phyloP scores from a whole-genome alignment of 2,797 vertebrate genomes.

The Aplochiton taeniatus region DNA sequence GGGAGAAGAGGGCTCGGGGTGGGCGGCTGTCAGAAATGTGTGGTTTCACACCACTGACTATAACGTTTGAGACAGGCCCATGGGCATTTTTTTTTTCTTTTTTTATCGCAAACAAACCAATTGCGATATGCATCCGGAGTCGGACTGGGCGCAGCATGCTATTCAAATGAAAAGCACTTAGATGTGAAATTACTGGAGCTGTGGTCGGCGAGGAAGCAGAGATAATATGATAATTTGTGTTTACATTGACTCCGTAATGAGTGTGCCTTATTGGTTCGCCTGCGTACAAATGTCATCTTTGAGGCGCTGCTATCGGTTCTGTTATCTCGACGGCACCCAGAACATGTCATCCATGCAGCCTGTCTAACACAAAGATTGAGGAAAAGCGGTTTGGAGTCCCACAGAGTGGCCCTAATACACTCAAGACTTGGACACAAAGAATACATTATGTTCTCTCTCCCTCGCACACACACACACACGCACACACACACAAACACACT shows the following conservation, averaged over 20 bases:
- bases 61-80: constrained; percentile 23
- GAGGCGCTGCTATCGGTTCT: constrained; percentile 21
- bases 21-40: constrained; percentile 22
- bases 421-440: too few relatives aligned
- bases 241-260: constrained; percentile 25
- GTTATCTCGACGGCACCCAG: constrained; percentile 15
- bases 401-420: too few relatives aligned
- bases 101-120: constrained; percentile 29
- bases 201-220: constrained; percentile 12
- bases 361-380: too few relatives aligned
- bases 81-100: constrained; percentile 12
- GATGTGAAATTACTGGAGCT: constrained; percentile 8
- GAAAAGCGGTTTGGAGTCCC: too few relatives aligned
- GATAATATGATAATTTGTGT: constrained; percentile 26
- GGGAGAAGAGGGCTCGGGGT: too few relatives aligned
- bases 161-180: constrained; percentile 14
- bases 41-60: constrained; percentile 25
- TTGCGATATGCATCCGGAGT: constrained; percentile 21
- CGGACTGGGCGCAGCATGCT: constrained; percentile 16
- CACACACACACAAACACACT: too few relatives aligned
- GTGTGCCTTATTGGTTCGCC: constrained; percentile 26
- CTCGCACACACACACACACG: too few relatives aligned
- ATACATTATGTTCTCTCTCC: too few relatives aligned
- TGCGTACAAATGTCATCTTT: constrained; percentile 22
- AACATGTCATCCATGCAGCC: too few relatives aligned